Base-by-base conservation (phyloP, 1,140 invertebrate species). In the Glomeris maerens region DNA sequence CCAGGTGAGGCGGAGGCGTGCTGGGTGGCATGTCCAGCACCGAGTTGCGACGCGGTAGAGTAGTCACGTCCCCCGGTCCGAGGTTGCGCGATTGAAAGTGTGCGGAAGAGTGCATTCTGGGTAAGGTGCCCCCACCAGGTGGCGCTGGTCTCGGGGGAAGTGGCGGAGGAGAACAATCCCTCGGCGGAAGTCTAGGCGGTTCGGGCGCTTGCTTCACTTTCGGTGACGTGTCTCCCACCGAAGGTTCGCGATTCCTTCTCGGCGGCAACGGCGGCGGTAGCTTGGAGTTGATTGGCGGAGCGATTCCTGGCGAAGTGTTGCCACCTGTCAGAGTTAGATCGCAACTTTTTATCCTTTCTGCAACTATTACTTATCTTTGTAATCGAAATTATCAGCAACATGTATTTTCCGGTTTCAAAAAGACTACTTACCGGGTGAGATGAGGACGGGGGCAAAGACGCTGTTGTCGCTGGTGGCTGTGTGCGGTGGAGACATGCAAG, bases 251-350 rank as follows among this genome's bases (percentile, higher is more conserved):
- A 53, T 73, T 71, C 44, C 74, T 60, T 41, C 76, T 65, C 0
- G 77, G 78, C 5, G 77, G 76, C 27, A 78, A 62, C 20, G 77
- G 76, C 1, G 76, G 72, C 13, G 74, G 72, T 50, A 64, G 69
- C 58, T 62, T 70, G 21, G 65, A 64, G 14, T 71, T 70, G 51
- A 68, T 57, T 28, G 63, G 65, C 14, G 71, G 67, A n/a, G n/a
- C n/a, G n/a, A n/a, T n/a, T 27, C 69, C 66, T 5, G 71, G 72
- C 44, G 70, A 74, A 20, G 65, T 61, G 23, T 50, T 55, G 21
- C 54, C 55, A 50, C 51, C 54, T 40, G 26, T 31, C 45, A 25
- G 10, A 53, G 31, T 39, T 31, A 52, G 31, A 21, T 47, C 21
- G 10, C 28, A 41, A 23, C 38, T 36, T 36, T n/a, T 36, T 27